Percentiles rank a stretch among this genome's conserved stretches.
Conservation (phyloP, 2,797 vertebrate species). For the Pogoniulus pusillus region DNA sequence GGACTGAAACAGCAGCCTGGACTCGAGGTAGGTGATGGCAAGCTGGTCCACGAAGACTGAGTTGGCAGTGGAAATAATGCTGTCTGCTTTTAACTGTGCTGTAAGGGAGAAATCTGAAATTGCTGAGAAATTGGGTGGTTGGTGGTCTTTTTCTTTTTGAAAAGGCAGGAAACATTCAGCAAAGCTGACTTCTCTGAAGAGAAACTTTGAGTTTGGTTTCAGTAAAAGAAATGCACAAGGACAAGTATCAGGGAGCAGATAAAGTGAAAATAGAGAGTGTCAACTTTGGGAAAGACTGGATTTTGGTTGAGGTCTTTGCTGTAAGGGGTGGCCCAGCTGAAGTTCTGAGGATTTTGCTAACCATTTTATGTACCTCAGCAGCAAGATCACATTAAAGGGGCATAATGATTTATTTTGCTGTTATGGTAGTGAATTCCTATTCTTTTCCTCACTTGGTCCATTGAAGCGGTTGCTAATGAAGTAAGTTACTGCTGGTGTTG, state of each 20-base stretch:
- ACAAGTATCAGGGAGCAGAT: not conserved
- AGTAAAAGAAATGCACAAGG: not conserved
- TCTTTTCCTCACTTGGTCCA: not conserved
- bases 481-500: not conserved
- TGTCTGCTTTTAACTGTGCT: not conserved
- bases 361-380: not conserved
- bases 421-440: not conserved
- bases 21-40: slow-evolving; percentile 56
- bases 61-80: not conserved
- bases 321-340: not conserved
- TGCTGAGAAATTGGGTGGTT: not conserved
- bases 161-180: not conserved
- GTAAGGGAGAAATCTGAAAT: slow-evolving; percentile 7
- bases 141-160: not conserved
- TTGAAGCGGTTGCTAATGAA: not conserved
- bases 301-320: not conserved
- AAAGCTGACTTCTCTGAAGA: not conserved
- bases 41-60: not conserved
- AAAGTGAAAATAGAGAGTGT: not conserved
- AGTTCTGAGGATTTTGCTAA: not conserved
- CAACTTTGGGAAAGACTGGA: not conserved
- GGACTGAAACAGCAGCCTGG: slow-evolving; percentile 14
- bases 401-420: not conserved
- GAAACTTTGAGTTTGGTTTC: not conserved
- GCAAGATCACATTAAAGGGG: not conserved